Percentiles rank a stretch among this genome's conserved stretches.
Conservation (phyloP, 2,113 vertebrate species). For the Sprattus sprattus region DNA sequence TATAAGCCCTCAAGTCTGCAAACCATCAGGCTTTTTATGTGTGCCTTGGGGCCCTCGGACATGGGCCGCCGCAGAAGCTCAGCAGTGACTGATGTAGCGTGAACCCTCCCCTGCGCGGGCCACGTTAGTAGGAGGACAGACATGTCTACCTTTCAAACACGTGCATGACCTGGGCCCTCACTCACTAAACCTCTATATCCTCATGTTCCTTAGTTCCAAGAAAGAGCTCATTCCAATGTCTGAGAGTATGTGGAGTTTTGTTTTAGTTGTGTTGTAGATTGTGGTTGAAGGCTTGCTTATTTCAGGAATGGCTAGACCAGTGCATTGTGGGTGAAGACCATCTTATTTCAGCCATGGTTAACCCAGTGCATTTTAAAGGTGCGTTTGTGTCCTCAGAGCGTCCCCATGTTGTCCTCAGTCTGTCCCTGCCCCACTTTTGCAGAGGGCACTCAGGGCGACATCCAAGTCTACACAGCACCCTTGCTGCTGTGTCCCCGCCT, state of each 20-base stretch:
- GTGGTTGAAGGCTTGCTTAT: not conserved
- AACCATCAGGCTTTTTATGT: not conserved
- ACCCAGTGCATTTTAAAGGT: too few relatives aligned
- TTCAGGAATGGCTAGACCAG: not conserved
- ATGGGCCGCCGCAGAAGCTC: not conserved
- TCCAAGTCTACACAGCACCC: not conserved
- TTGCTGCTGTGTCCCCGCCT: not conserved
- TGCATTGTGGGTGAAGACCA: not conserved
- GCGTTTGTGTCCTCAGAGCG: not conserved
- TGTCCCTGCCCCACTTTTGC: not conserved
- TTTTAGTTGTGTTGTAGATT: not conserved
- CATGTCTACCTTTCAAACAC: not conserved
- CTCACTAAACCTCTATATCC: not conserved
- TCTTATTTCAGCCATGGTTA: not conserved
- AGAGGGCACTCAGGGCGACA: not conserved
- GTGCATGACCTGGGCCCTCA: not conserved
- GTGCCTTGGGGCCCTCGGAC: not conserved
- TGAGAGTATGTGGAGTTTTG: not conserved
- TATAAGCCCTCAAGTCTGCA: not conserved
- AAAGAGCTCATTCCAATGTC: conserved; percentile 2
- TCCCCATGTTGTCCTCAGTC: not conserved
- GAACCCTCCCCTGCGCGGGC: not conserved
- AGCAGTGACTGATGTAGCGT: not conserved
- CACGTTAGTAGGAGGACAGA: not conserved
- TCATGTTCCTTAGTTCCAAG: not conserved